These are phyloP conservation scores for Mionectes macconnelli DNA, from an alignment of 2,113 vertebrate genomes.

Conservation along the genomic window DNA sequence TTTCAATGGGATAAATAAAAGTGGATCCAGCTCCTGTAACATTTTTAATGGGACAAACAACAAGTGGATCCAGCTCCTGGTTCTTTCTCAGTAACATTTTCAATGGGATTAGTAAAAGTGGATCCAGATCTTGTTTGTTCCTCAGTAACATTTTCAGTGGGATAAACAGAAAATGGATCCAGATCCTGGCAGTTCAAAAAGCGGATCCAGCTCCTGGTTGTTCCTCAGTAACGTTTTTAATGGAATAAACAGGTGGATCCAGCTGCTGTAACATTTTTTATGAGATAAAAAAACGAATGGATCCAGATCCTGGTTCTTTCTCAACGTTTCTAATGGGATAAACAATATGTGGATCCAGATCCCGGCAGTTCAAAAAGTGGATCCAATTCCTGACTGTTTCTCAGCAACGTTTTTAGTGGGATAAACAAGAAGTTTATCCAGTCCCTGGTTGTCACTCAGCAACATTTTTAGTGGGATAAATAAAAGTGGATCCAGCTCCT, in stretches of 20 bases:
- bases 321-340: neutral
- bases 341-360: neutral
- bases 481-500: too few relatives aligned
- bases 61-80: too few relatives aligned
- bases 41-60: neutral
- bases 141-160: neutral
- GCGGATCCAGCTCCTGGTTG: neutral
- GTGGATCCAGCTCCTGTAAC: too few relatives aligned
- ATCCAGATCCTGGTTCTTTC: too few relatives aligned
- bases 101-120: neutral
- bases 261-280: neutral
- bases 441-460: too few relatives aligned
- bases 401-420: neutral
- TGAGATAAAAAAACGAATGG: neutral
- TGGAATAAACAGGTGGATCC: neutral
- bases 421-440: neutral
- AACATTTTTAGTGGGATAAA: too few relatives aligned
- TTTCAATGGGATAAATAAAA: neutral
- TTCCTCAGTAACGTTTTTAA: too few relatives aligned
- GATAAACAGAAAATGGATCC: neutral
- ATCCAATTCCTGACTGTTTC: neutral
- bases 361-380: too few relatives aligned
- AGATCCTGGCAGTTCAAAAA: neutral
- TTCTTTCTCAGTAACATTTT: too few relatives aligned
- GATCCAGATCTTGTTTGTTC: neutral